Percentiles rank a stretch among this genome's conserved stretches.
Conservation (phyloP, 2,888 invertebrate species). For the Rhimphoctona megacephalus region DNA sequence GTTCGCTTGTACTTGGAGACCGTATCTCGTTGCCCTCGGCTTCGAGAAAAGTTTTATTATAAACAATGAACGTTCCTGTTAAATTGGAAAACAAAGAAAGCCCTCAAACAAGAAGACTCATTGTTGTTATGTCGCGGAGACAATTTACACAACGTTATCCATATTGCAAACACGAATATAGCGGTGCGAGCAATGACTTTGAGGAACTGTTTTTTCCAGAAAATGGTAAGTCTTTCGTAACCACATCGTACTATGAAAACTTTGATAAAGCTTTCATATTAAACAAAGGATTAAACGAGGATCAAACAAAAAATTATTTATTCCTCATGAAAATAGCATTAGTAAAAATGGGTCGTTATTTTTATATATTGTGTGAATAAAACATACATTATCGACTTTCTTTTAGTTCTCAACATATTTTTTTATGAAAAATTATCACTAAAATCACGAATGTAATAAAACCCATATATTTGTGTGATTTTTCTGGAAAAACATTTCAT, state of each 20-base stretch:
- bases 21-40: constrained; percentile 59
- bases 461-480: neutral
- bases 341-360: neutral
- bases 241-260: neutral
- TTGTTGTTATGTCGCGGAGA: constrained; percentile 66
- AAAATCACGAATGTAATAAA: neutral
- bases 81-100: constrained; percentile 67
- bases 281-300: too few relatives aligned
- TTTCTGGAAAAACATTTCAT: constrained; percentile 14
- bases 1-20: constrained; percentile 47
- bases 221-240: constrained; percentile 55
- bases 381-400: neutral
- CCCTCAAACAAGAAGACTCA: constrained; percentile 48
- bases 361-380: neutral
- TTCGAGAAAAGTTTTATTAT: constrained; percentile 44
- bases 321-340: neutral
- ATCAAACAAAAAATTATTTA: neutral
- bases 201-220: constrained; percentile 54
- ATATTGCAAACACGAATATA: constrained; percentile 49
- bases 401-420: neutral
- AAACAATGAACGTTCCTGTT: constrained; percentile 63
- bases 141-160: constrained; percentile 50
- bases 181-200: constrained; percentile 46
- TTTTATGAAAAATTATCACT: neutral
- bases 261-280: neutral